Percentiles rank a stretch among this genome's conserved stretches.
Conservation (phyloP, 1,140 invertebrate species). For the Oryzaephilus surinamensis region DNA sequence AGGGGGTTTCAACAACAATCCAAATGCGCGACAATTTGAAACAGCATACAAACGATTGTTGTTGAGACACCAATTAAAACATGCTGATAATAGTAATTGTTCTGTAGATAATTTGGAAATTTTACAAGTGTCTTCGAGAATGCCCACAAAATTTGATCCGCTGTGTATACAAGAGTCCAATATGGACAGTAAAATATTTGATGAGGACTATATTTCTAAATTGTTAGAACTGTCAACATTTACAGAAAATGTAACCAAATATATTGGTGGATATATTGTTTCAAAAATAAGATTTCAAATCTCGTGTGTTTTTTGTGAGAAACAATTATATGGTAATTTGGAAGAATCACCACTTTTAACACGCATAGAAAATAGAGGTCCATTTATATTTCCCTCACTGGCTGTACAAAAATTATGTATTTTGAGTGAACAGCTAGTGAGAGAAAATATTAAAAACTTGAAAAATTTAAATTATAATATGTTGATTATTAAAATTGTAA, state of each 20-base stretch:
- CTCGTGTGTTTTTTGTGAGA: too few relatives aligned
- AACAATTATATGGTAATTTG: too few relatives aligned
- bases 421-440: too few relatives aligned
- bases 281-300: constrained; percentile 11
- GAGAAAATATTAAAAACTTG: too few relatives aligned
- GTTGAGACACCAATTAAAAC: constrained; percentile 15
- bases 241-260: constrained; percentile 11
- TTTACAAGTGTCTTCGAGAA: constrained; percentile 17
- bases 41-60: constrained; percentile 16
- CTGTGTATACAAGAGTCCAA: not conserved
- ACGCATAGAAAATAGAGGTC: too few relatives aligned
- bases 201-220: constrained; percentile 2
- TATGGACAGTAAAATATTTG: constrained; percentile 3
- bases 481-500: too few relatives aligned
- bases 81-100: constrained; percentile 8
- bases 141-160: not conserved
- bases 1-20: too few relatives aligned
- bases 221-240: constrained; percentile 1
- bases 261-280: constrained; percentile 19
- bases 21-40: too few relatives aligned
- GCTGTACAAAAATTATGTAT: too few relatives aligned
- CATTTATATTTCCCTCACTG: too few relatives aligned
- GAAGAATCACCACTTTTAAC: too few relatives aligned
- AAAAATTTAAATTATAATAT: too few relatives aligned
- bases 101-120: constrained; percentile 16